Evolutionary conservation across 1,140 invertebrate species (phyloP).

Genomic region (Pentalonia nigronervosa): DNA sequence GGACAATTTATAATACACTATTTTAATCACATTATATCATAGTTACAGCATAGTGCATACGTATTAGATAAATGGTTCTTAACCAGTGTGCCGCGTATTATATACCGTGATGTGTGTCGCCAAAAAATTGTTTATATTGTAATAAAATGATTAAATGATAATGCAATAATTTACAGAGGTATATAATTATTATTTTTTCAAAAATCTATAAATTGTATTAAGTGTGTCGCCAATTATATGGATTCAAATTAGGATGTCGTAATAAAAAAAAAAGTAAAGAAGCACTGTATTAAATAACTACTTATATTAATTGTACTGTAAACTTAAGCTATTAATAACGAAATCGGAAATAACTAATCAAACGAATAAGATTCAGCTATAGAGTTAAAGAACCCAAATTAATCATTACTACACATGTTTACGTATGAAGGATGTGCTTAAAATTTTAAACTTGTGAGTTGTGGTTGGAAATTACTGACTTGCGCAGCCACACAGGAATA

Average conservation of each 20-base stretch:
- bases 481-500: not conserved
- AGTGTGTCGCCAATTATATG: too few species aligned
- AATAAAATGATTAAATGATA: too few species aligned
- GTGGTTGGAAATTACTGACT: not conserved
- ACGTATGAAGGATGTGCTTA: not conserved
- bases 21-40: not conserved
- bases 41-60: not conserved
- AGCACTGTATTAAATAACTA: not conserved
- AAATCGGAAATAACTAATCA: not conserved
- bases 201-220: too few species aligned
- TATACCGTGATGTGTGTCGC: too few species aligned
- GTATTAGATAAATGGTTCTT: too few species aligned
- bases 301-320: not conserved
- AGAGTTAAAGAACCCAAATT: not conserved
- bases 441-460: not conserved
- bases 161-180: too few species aligned
- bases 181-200: too few species aligned
- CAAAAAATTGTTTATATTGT: too few species aligned
- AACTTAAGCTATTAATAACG: not conserved
- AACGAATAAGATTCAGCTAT: not conserved
- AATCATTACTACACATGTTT: not conserved
- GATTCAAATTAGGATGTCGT: too few species aligned
- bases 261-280: too few species aligned
- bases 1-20: not conserved
- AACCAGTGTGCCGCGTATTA: too few species aligned